phyloP scores from a whole-genome alignment of 2,113 vertebrate genomes.

The Rhinoptilus africanus region DNA sequence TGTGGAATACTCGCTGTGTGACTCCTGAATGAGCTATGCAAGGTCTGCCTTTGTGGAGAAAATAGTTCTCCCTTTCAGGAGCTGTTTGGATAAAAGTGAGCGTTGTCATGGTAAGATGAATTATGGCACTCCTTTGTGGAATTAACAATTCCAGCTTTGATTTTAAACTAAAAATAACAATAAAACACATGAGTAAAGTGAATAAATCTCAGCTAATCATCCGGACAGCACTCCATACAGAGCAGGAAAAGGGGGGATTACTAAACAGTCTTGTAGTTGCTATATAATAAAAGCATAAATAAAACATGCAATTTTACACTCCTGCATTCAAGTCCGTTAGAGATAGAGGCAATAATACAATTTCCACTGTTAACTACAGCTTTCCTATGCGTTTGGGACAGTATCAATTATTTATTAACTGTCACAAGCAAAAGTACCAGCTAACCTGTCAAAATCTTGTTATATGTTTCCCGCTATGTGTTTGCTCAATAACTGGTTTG shows the following conservation, averaged over 20 bases:
- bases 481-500: neutral
- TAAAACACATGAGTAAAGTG: neutral
- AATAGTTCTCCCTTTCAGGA: neutral
- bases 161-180: neutral
- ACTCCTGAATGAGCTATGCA: neutral
- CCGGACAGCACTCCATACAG: neutral
- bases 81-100: neutral
- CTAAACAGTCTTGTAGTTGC: neutral
- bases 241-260: neutral
- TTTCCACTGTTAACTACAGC: neutral
- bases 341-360: neutral
- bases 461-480: neutral
- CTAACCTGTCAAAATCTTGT: neutral
- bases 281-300: neutral
- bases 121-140: neutral
- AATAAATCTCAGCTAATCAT: neutral
- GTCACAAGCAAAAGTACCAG: neutral
- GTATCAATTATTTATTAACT: neutral
- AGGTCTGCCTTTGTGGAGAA: neutral
- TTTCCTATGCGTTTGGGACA: neutral
- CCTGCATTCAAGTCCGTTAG: neutral
- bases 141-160: neutral
- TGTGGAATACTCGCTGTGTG: neutral
- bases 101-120: slow-evolving; percentile 1
- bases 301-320: neutral